These are phyloP conservation scores for Penaeus vannamei DNA, from an alignment of 1,140 invertebrate genomes.

Conservation along the genomic window DNA sequence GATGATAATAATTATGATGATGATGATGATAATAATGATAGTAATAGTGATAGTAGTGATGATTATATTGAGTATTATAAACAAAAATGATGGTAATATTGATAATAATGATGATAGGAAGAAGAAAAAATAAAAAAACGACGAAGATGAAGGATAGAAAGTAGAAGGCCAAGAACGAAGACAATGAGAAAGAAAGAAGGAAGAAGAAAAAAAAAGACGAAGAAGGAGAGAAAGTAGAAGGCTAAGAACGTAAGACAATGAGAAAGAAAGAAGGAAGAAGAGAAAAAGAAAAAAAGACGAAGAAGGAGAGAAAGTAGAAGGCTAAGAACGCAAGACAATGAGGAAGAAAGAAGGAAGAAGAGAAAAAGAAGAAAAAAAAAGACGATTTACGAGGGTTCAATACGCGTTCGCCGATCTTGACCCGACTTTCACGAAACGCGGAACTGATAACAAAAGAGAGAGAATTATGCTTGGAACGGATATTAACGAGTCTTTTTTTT, in stretches of 20 bases:
- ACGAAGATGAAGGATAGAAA: neutral
- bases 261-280: neutral
- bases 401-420: too few relatives aligned
- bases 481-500: too few relatives aligned
- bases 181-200: neutral
- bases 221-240: neutral
- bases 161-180: conserved; percentile 14
- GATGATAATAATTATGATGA: neutral
- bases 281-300: neutral
- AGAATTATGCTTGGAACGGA: too few relatives aligned
- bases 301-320: neutral
- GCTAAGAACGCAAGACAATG: neutral
- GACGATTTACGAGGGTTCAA: too few relatives aligned
- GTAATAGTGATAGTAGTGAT: neutral
- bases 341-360: neutral
- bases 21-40: neutral
- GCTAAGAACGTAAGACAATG: conserved; percentile 31
- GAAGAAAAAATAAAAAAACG: neutral
- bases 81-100: too few relatives aligned
- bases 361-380: too few relatives aligned
- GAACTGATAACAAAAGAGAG: too few relatives aligned
- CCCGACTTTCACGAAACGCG: too few relatives aligned
- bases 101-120: too few relatives aligned
- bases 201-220: neutral
- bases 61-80: neutral